Evolutionary conservation across 1,140 invertebrate genomes (phyloP), one percentile per base, ranked within the genome.

Genomic region (Pomacea maculata): DNA sequence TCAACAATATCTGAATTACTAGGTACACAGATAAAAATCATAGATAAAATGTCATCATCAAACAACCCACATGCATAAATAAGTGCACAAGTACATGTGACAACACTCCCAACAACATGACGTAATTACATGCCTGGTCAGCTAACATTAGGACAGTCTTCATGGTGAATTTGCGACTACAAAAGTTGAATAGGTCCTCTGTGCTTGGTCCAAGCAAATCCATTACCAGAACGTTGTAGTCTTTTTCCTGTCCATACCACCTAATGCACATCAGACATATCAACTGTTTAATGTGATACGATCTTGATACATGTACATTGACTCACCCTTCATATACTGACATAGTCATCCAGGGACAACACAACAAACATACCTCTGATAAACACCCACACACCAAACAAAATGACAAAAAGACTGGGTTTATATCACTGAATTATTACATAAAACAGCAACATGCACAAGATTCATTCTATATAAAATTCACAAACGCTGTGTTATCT

Each of bases 101-200:
- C 81, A 84, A 34, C 77, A 65, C 71, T 79, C 12, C 78, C 34
- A 68, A 73, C 65, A 14, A 65, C 25, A 65, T 63, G 12, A 10
- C 67, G 55, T 55, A 8, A 14, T 25, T 21, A 64, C 65, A 73
- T 80, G 90, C 87, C 87, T 98, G 97, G 91, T 99, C 97, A 87
- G 97, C 97, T 84, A 99, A 92, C 96, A 99, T 98, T 29, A 99
- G 94, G 74, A 99, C 97, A 86, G 97, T 99, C 93, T 99, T 99
- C 93, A 99, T 97, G 81, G 97, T 98, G 91, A 99, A 99, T 87
- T 96, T 95, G 84, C 98, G 94, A 57, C 96, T 95, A 91, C 97
- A 99, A 93, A 98, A 99, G 90, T 98, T 98, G 92, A 99, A 99
- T 29, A 99, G 93, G 92, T 99, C 98, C 93, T 99, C 97, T 34